These are phyloP conservation scores for Streptopelia turtur DNA, from an alignment of 2,797 vertebrate species.

Conservation along the genomic window DNA sequence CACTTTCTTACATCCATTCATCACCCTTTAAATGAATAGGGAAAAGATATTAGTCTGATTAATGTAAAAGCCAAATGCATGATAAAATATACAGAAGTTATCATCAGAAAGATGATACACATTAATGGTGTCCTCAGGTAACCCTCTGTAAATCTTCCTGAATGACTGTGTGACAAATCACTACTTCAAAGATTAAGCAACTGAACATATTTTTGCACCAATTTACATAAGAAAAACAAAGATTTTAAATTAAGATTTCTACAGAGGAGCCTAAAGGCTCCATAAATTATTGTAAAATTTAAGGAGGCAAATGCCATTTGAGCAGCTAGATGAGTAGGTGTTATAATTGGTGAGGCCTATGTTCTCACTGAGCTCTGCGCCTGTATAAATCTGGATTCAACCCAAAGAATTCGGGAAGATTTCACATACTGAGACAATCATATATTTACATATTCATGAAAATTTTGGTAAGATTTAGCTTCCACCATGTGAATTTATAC, in stretches of 20 bases:
- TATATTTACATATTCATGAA: neutral
- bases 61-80: neutral
- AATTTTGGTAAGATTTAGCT: neutral
- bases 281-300: neutral
- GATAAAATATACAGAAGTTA: neutral
- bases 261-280: neutral
- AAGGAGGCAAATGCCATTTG: neutral
- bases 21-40: neutral
- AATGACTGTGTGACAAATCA: neutral
- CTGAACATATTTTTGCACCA: neutral
- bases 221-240: neutral
- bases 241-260: neutral
- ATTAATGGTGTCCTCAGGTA: neutral
- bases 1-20: neutral
- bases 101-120: neutral
- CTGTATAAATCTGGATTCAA: neutral
- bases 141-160: neutral
- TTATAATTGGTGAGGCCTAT: rapidly evolving
- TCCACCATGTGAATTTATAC: neutral
- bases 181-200: neutral
- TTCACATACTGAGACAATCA: neutral
- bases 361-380: neutral
- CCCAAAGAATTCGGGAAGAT: neutral
- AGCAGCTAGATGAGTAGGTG: neutral
- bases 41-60: neutral